Base-by-base conservation (phyloP, 2,797 vertebrate genomes). In the Falco concolor region DNA sequence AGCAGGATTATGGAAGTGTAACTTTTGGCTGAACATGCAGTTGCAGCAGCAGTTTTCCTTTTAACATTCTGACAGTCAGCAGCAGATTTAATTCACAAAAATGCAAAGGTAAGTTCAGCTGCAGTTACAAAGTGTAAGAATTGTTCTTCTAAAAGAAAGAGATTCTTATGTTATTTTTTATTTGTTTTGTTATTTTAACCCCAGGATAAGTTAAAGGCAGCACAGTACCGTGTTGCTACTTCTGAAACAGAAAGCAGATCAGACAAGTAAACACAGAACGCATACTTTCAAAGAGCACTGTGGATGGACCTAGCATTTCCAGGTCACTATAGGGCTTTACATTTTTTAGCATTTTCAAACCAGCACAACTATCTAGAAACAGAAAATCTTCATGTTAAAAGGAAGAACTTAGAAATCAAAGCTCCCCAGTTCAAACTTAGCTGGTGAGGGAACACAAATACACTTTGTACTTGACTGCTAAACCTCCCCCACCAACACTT, bases 391-490 rank as follows among this genome's bases (percentile, higher is more conserved):
- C 12, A 27, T 4, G 19, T 80, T 74, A 74, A 64, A 88, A 87
- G 52, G 40, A 67, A 6, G 13, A 69, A 9, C 34, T 80, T 28
- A 13, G 12, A 70, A 60, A 89, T 64, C 52, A 79, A 70, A 81
- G 44, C 22, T 82, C 25, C 13, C 12, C 56, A 60, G 25, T 57
- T 92, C 63, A 89, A 74, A 85, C 0, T 0, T 4, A 69, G 44
- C 21, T 36, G 25, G 14, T 64, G 24, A 74, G 38, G 45, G 30
- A 87, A 50, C 36, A 74, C 38, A 68, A 69, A 56, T 10, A 36
- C 0, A 0, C 34, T 84, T 82, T 27, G 61, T 63, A 53, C 0
- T 0, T 23, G 34, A 80, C 67, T 64, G 52, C 16, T 76, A 36
- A 91, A 84, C 32, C 40, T 79, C 38, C 19, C 42, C 40, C 74